A percentile compares a stretch with the other conserved stretches of the same genome.
phyloP scores from a whole-genome alignment of 2,113 vertebrate genomes.

The Isichthys henryi region DNA sequence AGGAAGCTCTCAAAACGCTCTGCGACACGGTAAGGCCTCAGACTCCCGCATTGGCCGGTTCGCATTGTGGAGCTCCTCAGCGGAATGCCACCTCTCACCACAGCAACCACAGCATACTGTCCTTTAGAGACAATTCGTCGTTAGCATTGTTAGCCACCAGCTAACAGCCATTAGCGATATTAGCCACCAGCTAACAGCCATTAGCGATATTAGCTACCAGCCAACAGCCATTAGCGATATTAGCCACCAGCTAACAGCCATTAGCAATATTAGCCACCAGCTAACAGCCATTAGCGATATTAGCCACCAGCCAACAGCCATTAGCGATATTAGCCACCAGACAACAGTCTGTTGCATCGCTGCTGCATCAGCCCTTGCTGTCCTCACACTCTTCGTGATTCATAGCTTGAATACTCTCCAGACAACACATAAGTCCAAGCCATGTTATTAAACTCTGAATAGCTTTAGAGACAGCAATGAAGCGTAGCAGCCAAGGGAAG shows the following conservation, averaged over 20 bases:
- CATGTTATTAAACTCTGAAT: not conserved
- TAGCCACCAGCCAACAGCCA: not conserved
- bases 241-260: not conserved
- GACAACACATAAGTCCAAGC: not conserved
- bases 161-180: not conserved
- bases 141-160: not conserved
- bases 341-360: not conserved
- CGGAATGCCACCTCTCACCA: not conserved
- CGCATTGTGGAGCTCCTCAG: not conserved
- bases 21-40: conserved; percentile 81
- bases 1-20: conserved; percentile 85
- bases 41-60: not conserved
- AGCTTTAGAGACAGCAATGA: not conserved
- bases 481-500: not conserved
- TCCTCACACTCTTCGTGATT: not conserved
- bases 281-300: too few species aligned
- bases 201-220: too few species aligned
- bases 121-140: not conserved
- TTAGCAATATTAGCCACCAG: not conserved
- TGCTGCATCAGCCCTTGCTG: not conserved
- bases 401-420: not conserved
- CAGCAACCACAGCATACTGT: too few species aligned
- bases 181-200: not conserved
- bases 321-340: not conserved
- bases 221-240: too few species aligned